Evolutionary conservation across 2,888 invertebrate genomes (phyloP), one percentile per base, ranked within the genome.

Genomic region (Monoplex corrugatus): DNA sequence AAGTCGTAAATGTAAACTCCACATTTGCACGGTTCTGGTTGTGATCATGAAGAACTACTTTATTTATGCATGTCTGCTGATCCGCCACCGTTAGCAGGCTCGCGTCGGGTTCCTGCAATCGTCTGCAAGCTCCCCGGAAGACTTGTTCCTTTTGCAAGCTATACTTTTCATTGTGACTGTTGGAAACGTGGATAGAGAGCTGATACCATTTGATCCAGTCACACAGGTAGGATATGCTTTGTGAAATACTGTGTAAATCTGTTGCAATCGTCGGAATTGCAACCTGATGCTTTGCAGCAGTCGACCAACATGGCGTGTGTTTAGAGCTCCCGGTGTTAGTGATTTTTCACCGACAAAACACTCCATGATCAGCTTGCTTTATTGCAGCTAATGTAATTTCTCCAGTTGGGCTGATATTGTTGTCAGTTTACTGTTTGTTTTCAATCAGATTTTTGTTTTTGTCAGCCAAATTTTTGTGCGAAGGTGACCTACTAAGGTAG

Each of bases 101-200:
- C 91, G 93, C 93, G 93, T 93, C 93, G 94, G 93, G 93, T 93
- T 93, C 94, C 92, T 91, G 92, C 92, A 93, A 91, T 93, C 93
- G 93, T 92, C 93, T 91, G 94, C 92, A 92, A 89, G 86, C 86
- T 89, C 82, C 86, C 92, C 91, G 68, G 72, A 57, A 83, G 38
- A 80, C 38, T 82, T 88, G 44, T 35, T 63, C 45, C 87, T 43
- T 43, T 57, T 57, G 83, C 83, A 68, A 88, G 44, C 32, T 40
- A 63, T 83, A 23, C 50, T 72, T 45, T n/a, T 78, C 32, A 44
- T 68, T 57, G 82, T 83, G 82, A 83, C 28, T 63, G 68, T 35
- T 83, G 88, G 57, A 88, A 88, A 32, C 82, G 80, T 82, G 83
- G 88, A 88, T 88, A 88, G 28, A 68, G 45, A 83, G 78, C 68